Percentiles rank a stretch among this genome's conserved stretches.
phyloP scores from a whole-genome alignment of 2,888 invertebrate species.

The Dryobota labecula region DNA sequence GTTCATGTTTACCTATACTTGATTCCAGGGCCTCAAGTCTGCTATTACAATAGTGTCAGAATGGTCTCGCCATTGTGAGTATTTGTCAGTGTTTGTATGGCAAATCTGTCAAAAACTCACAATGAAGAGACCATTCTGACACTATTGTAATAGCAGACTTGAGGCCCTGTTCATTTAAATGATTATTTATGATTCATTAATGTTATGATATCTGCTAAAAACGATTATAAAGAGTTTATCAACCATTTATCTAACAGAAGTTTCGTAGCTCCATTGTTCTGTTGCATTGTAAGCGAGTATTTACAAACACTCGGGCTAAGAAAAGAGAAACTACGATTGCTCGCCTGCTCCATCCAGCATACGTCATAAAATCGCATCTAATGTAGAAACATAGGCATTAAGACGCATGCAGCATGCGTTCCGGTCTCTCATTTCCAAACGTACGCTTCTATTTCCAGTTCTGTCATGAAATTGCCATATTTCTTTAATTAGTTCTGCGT shows the following conservation, averaged over 20 bases:
- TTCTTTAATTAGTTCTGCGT: too few relatives aligned
- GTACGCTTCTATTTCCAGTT: conserved; percentile 16
- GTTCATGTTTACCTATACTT: background rate
- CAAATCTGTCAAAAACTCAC: too few relatives aligned
- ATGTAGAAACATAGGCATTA: conserved; percentile 55
- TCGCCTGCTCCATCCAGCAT: conserved; percentile 41
- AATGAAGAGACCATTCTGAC: too few relatives aligned
- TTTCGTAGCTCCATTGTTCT: conserved; percentile 57
- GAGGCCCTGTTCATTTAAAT: background rate
- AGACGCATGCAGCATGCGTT: conserved; percentile 39
- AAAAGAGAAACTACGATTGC: conserved; percentile 62
- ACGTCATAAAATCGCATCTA: conserved; percentile 57
- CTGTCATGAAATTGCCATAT: background rate
- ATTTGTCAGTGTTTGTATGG: too few relatives aligned
- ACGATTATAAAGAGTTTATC: conserved; percentile 25
- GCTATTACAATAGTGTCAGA: too few relatives aligned
- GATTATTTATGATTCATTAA: background rate
- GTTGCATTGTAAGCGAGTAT: conserved; percentile 55
- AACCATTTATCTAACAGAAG: conserved; percentile 36
- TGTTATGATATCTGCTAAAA: conserved; percentile 2
- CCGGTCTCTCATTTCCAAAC: conserved; percentile 38
- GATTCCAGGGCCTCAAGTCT: too few relatives aligned
- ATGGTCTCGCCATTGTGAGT: too few relatives aligned
- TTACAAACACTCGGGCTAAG: conserved; percentile 59
- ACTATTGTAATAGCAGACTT: too few relatives aligned